A percentile compares a stretch with the other conserved stretches of the same genome.
Conservation (phyloP, 2,888 invertebrate species). For the Ophion slaviceki region DNA sequence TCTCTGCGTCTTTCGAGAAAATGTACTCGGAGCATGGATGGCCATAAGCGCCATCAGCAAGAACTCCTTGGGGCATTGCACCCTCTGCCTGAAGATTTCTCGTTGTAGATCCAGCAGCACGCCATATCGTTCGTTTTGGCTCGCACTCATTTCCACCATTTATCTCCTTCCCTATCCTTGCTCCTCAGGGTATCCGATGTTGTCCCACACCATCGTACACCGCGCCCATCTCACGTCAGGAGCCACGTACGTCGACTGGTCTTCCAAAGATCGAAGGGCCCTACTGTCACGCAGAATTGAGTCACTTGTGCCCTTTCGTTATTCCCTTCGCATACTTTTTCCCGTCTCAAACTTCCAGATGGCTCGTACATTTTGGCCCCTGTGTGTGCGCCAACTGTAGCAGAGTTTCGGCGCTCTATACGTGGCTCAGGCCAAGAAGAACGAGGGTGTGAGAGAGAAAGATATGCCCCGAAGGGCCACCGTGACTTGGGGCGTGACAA, state of each 20-base stretch:
- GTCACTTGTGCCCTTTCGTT: constrained; percentile 26
- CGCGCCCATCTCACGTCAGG: neutral
- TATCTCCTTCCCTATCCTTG: constrained; percentile 42
- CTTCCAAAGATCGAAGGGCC: neutral
- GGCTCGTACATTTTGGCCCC: constrained; percentile 60
- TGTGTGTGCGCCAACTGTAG: constrained; percentile 32
- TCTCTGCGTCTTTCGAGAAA: constrained; percentile 12
- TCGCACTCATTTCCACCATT: constrained; percentile 42
- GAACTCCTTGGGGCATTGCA: constrained; percentile 73
- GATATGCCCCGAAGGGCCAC: constrained; percentile 59
- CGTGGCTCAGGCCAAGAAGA: constrained; percentile 18
- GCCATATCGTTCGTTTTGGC: constrained; percentile 54
- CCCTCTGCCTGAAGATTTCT: constrained; percentile 69
- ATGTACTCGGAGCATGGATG: constrained; percentile 72
- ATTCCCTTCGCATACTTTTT: constrained; percentile 53
- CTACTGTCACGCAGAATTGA: neutral
- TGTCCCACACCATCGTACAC: constrained; percentile 29
- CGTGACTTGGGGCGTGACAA: constrained; percentile 62
- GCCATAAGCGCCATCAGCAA: constrained; percentile 71
- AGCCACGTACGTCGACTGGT: neutral
- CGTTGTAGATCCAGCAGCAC: constrained; percentile 57
- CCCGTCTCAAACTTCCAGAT: constrained; percentile 62
- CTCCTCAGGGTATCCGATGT: constrained; percentile 22
- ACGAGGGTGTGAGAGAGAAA: constrained; percentile 1
- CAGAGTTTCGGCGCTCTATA: constrained; percentile 6